These are phyloP conservation scores for Poeciliopsis turrubarensis DNA, from an alignment of 2,113 vertebrate species.

Conservation along the genomic window DNA sequence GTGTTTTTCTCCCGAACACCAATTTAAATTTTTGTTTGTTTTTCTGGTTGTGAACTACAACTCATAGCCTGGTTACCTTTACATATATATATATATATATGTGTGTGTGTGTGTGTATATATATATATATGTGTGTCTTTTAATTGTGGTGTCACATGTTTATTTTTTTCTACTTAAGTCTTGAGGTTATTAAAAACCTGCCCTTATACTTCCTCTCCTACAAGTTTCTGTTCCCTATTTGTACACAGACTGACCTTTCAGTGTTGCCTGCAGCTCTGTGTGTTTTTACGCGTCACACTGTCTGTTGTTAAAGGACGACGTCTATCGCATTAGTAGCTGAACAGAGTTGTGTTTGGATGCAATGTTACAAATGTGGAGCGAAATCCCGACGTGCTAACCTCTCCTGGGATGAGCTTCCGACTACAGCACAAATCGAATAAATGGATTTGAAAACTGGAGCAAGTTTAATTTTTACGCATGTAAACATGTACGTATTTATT, in stretches of 20 bases:
- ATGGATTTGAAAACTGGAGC: not conserved
- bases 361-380: not conserved
- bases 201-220: constrained; percentile 41
- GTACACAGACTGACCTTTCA: constrained; percentile 4
- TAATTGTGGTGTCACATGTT: not conserved
- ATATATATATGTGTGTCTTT: not conserved
- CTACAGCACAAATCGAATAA: not conserved
- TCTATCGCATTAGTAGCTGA: not conserved
- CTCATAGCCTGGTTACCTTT: not conserved
- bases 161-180: not conserved
- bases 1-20: not conserved
- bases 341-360: not conserved
- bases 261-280: not conserved
- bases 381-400: not conserved
- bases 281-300: not conserved
- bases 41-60: not conserved
- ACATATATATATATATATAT: not conserved
- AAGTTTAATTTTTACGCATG: not conserved
- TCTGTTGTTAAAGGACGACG: not conserved
- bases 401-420: not conserved
- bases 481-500: not conserved
- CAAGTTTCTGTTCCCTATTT: constrained; percentile 60
- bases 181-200: not conserved
- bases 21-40: not conserved
- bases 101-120: too few species aligned